A percentile compares a stretch with the other conserved stretches of the same genome.
phyloP scores from a whole-genome alignment of 2,888 invertebrate genomes.

The Eupithecia inturbata region DNA sequence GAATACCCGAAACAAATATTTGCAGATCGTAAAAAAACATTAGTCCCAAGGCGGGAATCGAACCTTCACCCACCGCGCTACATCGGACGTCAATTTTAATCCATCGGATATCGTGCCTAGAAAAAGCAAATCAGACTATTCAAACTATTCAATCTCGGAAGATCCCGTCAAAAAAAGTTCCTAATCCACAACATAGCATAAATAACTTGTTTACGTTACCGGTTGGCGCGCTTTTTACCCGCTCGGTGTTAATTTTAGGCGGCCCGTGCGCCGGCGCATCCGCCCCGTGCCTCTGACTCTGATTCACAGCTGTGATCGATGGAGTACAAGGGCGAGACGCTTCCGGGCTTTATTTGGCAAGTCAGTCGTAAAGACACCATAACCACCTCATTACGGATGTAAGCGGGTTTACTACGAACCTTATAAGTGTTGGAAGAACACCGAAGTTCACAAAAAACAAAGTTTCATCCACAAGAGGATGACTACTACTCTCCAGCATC shows the following conservation, averaged over 20 bases:
- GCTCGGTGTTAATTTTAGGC: constrained; percentile 68
- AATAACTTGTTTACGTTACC: constrained; percentile 56
- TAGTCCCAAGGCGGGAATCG: too few species aligned
- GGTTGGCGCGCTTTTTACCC: constrained; percentile 57
- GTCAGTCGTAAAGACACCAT: neutral
- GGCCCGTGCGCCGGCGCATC: constrained; percentile 60
- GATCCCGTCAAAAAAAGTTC: constrained; percentile 1
- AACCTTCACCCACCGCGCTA: too few species aligned
- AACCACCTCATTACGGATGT: too few species aligned
- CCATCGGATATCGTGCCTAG: neutral
- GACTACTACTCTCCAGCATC: too few species aligned
- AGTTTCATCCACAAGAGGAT: too few species aligned
- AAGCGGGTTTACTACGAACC: too few species aligned
- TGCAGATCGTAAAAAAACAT: too few species aligned
- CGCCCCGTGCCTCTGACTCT: constrained; percentile 49
- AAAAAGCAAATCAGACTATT: neutral
- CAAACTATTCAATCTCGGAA: neutral
- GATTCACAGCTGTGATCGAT: constrained; percentile 46
- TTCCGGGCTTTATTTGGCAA: constrained; percentile 22
- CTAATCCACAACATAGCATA: constrained; percentile 16
- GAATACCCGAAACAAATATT: too few species aligned
- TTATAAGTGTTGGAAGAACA: too few species aligned
- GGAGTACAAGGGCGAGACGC: constrained; percentile 19
- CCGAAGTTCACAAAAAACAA: too few species aligned
- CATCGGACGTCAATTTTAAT: neutral